A percentile compares a stretch with the other conserved stretches of the same genome.
phyloP scores from a whole-genome alignment of 2,888 invertebrate genomes.

The Acrobeloides nanus region DNA sequence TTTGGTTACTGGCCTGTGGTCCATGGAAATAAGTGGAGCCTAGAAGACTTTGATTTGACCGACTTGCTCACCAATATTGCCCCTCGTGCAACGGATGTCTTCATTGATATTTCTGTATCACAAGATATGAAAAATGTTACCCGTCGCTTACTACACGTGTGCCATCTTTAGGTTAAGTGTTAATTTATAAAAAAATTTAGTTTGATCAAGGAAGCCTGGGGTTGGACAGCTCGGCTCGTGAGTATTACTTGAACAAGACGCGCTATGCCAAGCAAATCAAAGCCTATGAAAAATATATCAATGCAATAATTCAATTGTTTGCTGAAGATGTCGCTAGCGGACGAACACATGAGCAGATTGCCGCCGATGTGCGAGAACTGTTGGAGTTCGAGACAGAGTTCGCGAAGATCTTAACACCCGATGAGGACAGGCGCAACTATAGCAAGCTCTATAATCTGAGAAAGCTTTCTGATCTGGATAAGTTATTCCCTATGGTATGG shows the following conservation, averaged over 20 bases:
- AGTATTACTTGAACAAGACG: conserved; percentile 47
- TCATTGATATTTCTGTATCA: background rate
- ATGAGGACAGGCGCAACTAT: conserved; percentile 45
- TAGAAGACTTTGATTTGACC: conserved; percentile 7
- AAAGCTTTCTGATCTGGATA: conserved; percentile 31
- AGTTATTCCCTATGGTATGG: conserved; percentile 38
- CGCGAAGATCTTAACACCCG: conserved; percentile 39
- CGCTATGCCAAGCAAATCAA: conserved; percentile 47
- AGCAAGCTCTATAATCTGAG: conserved; percentile 37
- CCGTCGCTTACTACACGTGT: conserved; percentile 1
- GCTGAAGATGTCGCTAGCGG: conserved; percentile 33
- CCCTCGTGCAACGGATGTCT: conserved; percentile 1
- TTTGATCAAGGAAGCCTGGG: conserved; percentile 49
- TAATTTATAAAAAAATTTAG: conserved; percentile 23
- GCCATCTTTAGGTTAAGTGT: background rate
- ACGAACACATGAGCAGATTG: conserved; percentile 29
- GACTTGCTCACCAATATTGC: conserved; percentile 3
- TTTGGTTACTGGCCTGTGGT: conserved; percentile 7
- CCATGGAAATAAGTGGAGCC: conserved; percentile 1
- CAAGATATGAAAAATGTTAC: conserved; percentile 4
- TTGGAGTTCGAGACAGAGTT: conserved; percentile 40
- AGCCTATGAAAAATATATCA: conserved; percentile 43
- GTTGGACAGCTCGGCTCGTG: conserved; percentile 42
- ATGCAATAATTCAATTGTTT: conserved; percentile 23
- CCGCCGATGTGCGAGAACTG: conserved; percentile 38